Percentiles rank a stretch among this genome's conserved stretches.
These are phyloP conservation scores for Origma solitaria DNA, from an alignment of 2,113 vertebrate genomes.

Conservation along the genomic window DNA sequence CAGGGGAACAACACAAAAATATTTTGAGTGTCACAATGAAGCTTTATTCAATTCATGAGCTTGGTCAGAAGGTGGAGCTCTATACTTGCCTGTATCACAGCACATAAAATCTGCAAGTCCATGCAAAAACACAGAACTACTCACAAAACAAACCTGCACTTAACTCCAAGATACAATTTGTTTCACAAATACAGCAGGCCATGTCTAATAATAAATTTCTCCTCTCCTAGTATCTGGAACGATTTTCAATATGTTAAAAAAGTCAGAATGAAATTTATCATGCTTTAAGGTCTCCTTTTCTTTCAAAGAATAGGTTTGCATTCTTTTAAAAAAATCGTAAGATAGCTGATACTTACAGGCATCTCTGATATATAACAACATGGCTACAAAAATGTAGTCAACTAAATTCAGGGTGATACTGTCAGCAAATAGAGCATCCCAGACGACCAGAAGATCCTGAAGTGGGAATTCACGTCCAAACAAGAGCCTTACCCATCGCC, in stretches of 20 bases:
- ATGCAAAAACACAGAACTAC: constrained; percentile 12
- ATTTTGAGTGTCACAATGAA: not conserved
- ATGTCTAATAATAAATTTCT: not conserved
- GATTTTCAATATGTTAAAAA: not conserved
- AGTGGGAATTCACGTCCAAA: constrained; percentile 95
- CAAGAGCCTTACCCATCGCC: constrained; percentile 93
- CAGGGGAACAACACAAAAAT: not conserved
- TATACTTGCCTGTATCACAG: constrained; percentile 59
- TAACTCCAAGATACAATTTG: constrained; percentile 48
- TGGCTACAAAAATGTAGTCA: constrained; percentile 96
- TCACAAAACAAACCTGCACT: constrained; percentile 53
- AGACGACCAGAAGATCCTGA: constrained; percentile 94
- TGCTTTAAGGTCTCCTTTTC: not conserved
- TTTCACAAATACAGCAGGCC: constrained; percentile 47
- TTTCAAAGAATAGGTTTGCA: not conserved
- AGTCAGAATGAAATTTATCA: not conserved
- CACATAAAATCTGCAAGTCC: constrained; percentile 11
- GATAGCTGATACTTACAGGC: constrained; percentile 79
- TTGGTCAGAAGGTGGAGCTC: constrained; percentile 78
- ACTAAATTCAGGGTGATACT: constrained; percentile 91
- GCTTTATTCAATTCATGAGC: constrained; percentile 24
- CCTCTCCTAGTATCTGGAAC: not conserved
- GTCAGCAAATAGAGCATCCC: constrained; percentile 96
- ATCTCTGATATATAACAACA: constrained; percentile 96
- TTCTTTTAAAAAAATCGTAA: not conserved